Evolutionary conservation across 2,797 vertebrate species (phyloP).

Genomic region (Poecile montanus): DNA sequence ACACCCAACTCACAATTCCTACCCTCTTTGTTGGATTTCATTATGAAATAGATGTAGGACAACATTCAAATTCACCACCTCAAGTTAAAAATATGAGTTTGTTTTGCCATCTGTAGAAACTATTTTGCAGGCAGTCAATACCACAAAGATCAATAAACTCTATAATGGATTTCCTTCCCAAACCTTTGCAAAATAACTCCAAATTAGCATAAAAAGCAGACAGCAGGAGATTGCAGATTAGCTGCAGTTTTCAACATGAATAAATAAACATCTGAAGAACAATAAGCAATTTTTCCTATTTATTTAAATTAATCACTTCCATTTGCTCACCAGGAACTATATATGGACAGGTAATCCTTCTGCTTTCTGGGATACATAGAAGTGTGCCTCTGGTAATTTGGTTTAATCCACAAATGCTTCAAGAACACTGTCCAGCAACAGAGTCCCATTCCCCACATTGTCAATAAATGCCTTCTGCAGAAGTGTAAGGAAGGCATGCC

Average conservation of each 20-base stretch:
- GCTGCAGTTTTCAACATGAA: background rate
- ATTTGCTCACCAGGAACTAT: background rate
- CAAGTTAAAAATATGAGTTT: background rate
- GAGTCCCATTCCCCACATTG: slow-evolving; percentile 64
- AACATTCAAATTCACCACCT: background rate
- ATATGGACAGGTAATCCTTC: background rate
- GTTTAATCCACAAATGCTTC: background rate
- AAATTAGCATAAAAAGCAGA: slow-evolving; percentile 36
- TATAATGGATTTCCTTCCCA: background rate
- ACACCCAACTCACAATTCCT: background rate
- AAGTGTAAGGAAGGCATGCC: background rate
- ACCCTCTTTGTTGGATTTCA: background rate
- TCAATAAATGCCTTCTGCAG: background rate
- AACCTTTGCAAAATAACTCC: background rate
- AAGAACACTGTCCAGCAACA: slow-evolving; percentile 71
- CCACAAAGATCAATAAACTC: slow-evolving; percentile 13
- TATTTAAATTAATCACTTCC: background rate
- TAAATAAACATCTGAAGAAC: background rate
- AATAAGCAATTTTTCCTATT: background rate
- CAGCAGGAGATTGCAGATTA: background rate
- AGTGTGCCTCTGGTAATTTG: slow-evolving; percentile 12
- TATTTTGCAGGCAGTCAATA: background rate
- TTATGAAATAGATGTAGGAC: background rate
- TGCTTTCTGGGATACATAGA: slow-evolving; percentile 51
- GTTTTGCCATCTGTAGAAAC: background rate